These are phyloP conservation scores for Poeciliopsis prolifica DNA, from an alignment of 2,113 vertebrate species.

Conservation along the genomic window DNA sequence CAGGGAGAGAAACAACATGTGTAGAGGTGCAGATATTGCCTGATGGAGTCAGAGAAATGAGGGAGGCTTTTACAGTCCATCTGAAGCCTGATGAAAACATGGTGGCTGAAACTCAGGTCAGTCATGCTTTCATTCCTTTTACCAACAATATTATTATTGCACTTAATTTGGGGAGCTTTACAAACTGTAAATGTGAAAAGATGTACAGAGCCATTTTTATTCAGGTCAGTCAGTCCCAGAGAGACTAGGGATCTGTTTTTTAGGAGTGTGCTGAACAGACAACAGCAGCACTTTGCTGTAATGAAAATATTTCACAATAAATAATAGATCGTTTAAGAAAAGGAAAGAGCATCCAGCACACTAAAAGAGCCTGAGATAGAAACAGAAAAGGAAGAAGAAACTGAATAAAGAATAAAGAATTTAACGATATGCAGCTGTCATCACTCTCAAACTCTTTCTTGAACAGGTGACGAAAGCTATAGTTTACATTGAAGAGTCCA, in stretches of 20 bases:
- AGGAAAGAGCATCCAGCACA: not conserved
- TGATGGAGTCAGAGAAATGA: slow-evolving; percentile 90
- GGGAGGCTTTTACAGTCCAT: slow-evolving; percentile 94
- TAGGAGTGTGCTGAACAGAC: slow-evolving; percentile 23
- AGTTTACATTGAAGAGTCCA: slow-evolving; percentile 92
- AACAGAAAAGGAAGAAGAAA: slow-evolving; percentile 19
- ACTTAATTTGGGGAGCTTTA: slow-evolving; percentile 19
- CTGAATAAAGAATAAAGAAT: not conserved
- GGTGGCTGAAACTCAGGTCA: slow-evolving; percentile 93
- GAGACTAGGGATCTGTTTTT: slow-evolving; percentile 47
- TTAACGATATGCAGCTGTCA: not conserved
- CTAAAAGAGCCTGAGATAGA: not conserved
- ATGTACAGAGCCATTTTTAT: slow-evolving; percentile 46
- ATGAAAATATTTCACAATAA: slow-evolving; percentile 52
- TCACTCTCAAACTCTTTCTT: slow-evolving; percentile 8
- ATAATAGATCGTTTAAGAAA: slow-evolving; percentile 27
- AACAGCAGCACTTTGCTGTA: slow-evolving; percentile 38
- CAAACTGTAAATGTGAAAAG: slow-evolving; percentile 24
- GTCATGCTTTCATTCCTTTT: not conserved
- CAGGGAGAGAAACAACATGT: slow-evolving; percentile 86
- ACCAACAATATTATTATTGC: not conserved
- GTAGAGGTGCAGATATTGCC: slow-evolving; percentile 91
- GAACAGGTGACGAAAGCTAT: slow-evolving; percentile 88
- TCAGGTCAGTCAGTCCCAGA: slow-evolving; percentile 38
- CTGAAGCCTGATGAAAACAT: slow-evolving; percentile 94